Base-by-base conservation (phyloP, 2,113 vertebrate genomes). In the Megaceryle torquata region DNA sequence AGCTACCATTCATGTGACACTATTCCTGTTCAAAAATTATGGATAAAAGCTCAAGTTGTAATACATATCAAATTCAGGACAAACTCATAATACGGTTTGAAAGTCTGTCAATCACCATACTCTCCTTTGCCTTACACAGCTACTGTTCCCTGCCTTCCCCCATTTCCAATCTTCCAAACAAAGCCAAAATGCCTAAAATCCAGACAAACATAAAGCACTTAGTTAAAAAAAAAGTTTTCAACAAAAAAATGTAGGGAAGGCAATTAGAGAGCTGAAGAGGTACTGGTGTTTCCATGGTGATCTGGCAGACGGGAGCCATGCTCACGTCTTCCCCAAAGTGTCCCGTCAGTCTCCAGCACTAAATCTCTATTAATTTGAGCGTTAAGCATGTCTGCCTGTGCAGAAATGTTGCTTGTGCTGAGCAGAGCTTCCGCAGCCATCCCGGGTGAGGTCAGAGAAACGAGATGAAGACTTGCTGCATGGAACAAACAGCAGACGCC, bases 211-310 rank as follows among this genome's bases (percentile, higher is more conserved):
- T 75, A 79, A 88, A 92, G 65, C 69, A 41, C n/a, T 92, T 19
- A 51, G 39, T 48, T 22, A 50, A 59, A 57, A 86, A 83, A 86
- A 84, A 90, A 72, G 56, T 84, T 94, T 91, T 78, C 60, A 46
- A 85, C 37, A 61, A n/a, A 29, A 93, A 91, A 95, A 90, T 19
- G 77, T 70, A 82, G 63, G 35, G 78, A 89, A 92, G 80, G 86
- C 93, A 95, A 89, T 94, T 95, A 95, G 79, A 96, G 83, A 89
- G 70, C 91, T 86, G 81, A 82, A 65, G 92, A 80, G 81, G 92
- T 80, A 89, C 53, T 93, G 90, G 88, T 61, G 93, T 96, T 96
- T 94, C 96, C 92, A 94, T 93, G 96, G 93, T 70, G 88, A 96
- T 82, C 78, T 95, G 88, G 92, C 93, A 92, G 91, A 22, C 63